Evolutionary conservation across 2,113 vertebrate species (phyloP), one percentile per base, ranked within the genome.

Genomic region (Isichthys henryi): DNA sequence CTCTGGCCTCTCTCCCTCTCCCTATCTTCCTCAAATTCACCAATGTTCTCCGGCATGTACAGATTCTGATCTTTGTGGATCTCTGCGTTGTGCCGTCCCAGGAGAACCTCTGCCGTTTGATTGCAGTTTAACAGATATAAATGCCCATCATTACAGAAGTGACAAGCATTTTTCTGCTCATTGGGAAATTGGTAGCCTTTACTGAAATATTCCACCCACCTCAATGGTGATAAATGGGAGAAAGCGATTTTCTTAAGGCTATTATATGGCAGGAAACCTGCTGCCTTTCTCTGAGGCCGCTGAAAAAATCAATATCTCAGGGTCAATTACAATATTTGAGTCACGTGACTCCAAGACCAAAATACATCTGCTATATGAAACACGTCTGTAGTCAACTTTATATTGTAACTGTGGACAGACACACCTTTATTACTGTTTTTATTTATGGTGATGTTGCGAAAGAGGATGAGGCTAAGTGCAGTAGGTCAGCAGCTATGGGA

Each of bases 271-370:
- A 96, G 95, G 95, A 96, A 94, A 94, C 95, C 85, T 93, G 93
- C 92, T 94, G 90, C 92, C 95, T 94, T 91, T 94, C 93, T 95
- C 90, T 93, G 93, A 94, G 88, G 89, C 58, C 90, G 27, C 91
- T 91, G 91, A 92, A 90, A 91, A 94, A 96, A 97, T 96, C 95
- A 95, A 96, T 96, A 95, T 88, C 52, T 93, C 92, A 90, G 21
- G 95, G 94, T 96, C 95, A 95, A 95, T 96, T 96, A 95, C 95
- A 96, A 95, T 94, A 95, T 93, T 94, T 95, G 95, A 93, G 92
- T 96, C 94, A 95, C 92, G 92, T 95, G 94, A 95, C 94, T 96
- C 95, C 94, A 91, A 94, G 94, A 88, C 93, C 93, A 94, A 96
- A 95, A 96, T 95, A 95, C 94, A 95, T 95, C 89, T 88, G 87